Evolutionary conservation across 2,797 vertebrate species (phyloP), one percentile per base, ranked within the genome.

Genomic region (Eidolon dupreanum): DNA sequence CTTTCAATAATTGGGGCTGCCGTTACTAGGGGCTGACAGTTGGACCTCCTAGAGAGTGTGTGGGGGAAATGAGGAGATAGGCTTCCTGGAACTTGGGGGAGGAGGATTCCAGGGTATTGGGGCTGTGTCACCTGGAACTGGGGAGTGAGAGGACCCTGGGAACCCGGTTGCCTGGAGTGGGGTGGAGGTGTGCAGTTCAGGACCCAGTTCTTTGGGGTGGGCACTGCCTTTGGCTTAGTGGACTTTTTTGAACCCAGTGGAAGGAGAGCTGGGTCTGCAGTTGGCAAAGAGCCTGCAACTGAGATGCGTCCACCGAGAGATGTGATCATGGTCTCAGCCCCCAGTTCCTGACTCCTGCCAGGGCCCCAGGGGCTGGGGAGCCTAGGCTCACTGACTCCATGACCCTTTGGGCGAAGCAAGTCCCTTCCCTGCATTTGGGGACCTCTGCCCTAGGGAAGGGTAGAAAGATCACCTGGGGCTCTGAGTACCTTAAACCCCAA

Each of bases 271-370:
- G 2, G 0, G 5, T 66, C 31, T 66, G 57, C 43, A 20, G 20
- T 41, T 20, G 66, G 5, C 49, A 61, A 43, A 43, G 26, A 63
- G 43, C 49, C 82, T 73, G 59, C 53, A 8, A 0, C 16, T 38
- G 77, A 61, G 12, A 31, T 87, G 51, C 1, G 2, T 26, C 68
- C 22, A 2, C 46, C 49, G 0, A 9, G 33, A 85, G 11, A 66
- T 31, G n/a, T 1, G 8, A 51, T 4, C 31, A 2, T 24, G 12
- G 46, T 31, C 33, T 0, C 12, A 0, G 33, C 3, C 41, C 19
- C 77, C 87, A 68, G 86, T 20, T 93, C n/a, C 74, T 6, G 11
- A 57, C 63, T 73, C 53, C 17, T n/a, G n/a, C 7, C 6, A 0
- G 2, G 46, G 11, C 41, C 85, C 3, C 4, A 22, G 7, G 8